These are phyloP conservation scores for Pandemis heparana DNA, from an alignment of 2,888 invertebrate genomes.

Conservation along the genomic window DNA sequence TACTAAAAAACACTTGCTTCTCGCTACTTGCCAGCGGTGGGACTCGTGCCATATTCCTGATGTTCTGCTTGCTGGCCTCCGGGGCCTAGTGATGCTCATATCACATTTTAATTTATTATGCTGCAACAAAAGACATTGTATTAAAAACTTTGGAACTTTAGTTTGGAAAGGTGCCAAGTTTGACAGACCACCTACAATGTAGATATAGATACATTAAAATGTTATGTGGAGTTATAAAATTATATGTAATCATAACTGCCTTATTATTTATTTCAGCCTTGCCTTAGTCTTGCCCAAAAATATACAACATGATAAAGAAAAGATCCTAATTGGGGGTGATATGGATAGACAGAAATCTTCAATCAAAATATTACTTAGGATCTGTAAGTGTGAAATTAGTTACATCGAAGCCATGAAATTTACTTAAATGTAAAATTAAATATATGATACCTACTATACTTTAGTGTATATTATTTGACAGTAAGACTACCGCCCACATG, in stretches of 20 bases:
- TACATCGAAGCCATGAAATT: no score
- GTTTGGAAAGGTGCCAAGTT: not conserved
- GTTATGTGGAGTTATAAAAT: not conserved
- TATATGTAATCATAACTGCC: not conserved
- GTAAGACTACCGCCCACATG: not conserved
- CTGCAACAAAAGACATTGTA: constrained; percentile 52
- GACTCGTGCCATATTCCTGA: no score
- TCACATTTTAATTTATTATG: constrained; percentile 49
- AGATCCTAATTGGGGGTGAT: no score
- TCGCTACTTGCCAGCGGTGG: no score
- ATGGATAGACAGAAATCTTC: no score
- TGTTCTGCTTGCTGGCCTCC: constrained; percentile 24
- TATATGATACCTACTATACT: no score
- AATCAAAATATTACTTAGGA: no score
- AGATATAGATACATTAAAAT: not conserved
- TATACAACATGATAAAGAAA: no score
- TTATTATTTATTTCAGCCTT: no score
- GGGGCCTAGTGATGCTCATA: constrained; percentile 40
- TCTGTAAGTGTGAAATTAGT: no score
- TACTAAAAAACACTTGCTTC: no score
- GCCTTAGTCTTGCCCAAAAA: no score
- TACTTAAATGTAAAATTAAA: not conserved
- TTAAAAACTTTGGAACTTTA: not conserved
- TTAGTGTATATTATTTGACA: not conserved
- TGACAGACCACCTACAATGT: not conserved